A percentile compares a stretch with the other conserved stretches of the same genome.
phyloP scores from a whole-genome alignment of 2,797 vertebrate genomes.

The Vireo griseus region DNA sequence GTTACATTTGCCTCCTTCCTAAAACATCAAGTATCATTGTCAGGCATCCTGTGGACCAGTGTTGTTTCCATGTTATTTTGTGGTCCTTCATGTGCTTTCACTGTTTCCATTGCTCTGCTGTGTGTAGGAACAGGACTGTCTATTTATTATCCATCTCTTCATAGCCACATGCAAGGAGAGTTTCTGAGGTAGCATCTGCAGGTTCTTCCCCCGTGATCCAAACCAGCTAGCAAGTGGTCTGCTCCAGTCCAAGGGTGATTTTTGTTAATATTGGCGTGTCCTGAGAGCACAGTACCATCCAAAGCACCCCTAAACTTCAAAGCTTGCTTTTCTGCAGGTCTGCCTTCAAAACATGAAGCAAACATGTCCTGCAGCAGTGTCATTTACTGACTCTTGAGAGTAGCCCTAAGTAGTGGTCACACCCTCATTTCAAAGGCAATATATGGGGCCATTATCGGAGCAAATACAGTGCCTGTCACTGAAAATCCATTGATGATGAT shows the following conservation, averaged over 20 bases:
- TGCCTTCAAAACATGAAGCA: neutral
- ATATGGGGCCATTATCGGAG: constrained; percentile 16
- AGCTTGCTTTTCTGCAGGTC: neutral
- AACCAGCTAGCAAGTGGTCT: neutral
- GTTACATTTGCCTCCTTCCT: neutral
- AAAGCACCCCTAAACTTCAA: neutral
- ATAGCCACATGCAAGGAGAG: neutral
- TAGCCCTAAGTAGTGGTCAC: neutral
- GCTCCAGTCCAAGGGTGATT: neutral
- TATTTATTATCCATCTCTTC: neutral
- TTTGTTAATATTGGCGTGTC: neutral
- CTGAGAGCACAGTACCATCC: neutral
- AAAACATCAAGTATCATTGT: neutral
- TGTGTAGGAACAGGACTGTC: neutral
- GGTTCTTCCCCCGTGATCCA: neutral
- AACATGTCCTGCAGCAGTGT: neutral
- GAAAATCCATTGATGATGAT: constrained; percentile 47
- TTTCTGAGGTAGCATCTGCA: neutral
- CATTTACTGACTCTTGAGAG: neutral
- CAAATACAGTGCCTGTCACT: constrained; percentile 42
- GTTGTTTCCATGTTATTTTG: neutral
- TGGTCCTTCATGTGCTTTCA: neutral
- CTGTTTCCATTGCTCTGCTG: neutral
- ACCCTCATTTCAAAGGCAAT: constrained; percentile 38
- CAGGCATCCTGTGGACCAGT: neutral